Base-by-base conservation (phyloP, 1,140 invertebrate species). In the Euura saliciscinereae region DNA sequence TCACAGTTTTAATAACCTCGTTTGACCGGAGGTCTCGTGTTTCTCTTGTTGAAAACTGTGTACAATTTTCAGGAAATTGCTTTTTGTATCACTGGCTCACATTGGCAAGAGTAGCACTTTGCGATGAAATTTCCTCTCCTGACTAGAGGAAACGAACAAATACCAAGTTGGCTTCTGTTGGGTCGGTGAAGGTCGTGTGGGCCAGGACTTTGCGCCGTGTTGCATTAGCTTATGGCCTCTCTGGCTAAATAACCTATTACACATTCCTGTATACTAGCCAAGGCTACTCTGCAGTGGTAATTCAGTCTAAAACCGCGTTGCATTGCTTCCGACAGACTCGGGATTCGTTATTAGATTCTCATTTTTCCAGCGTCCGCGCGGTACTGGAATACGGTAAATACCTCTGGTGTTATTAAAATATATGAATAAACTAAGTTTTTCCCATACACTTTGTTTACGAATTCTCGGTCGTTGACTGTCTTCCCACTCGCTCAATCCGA, bases 211-310 rank as follows among this genome's bases (percentile, higher is more conserved):
- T 28, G 28, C 51, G 66, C 10, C 8, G 66, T 44, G 66, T 67
- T 67, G 43, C 66, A 67, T 67, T 67, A 67, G 13, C 66, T 42
- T 44, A 7, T 44, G 6, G 66, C 28, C 51, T 59, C 76, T 78
- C 78, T 76, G 73, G 78, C 79, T 81, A 83, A 83, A 80, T 83
- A 83, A 83, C 80, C 83, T 79, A 84, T 85, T 85, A 84, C 80
- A 78, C 82, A 82, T 80, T 81, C 78, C 73, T 59, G 51, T 59
- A 59, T 59, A 59, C 8, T n/a, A 8, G 51, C 51, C 51, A 59
- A 8, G 51, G 28, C 28, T 28, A 28, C 28, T 28, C 6, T 59
- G 51, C 8, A n/a, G 3, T 59, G 8, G 51, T 59, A 59, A 59
- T 59, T 59, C 13, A 8, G 10, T 59, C 51, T 59, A 8, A 11